Base-by-base conservation (phyloP, 2,888 invertebrate species). In the Drosophila hamatofila region DNA sequence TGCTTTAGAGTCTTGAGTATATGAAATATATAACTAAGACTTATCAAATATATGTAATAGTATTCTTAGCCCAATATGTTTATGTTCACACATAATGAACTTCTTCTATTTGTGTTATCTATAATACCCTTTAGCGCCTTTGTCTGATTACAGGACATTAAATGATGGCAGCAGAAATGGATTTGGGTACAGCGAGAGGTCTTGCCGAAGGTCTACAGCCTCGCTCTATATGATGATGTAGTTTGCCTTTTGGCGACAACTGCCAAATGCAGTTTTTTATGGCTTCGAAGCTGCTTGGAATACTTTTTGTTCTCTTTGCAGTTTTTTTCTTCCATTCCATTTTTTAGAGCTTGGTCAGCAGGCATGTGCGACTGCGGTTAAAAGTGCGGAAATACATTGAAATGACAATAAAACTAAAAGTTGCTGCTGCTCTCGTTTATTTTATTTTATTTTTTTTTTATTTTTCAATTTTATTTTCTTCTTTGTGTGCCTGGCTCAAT, bases 311-410 rank as follows among this genome's bases (percentile, higher is more conserved):
- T 51, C 70, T 62, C 59, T 55, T 44, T 37, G 23, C 62, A 41
- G 63, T 37, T 61, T 44, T 39, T 37, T 18, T 7, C 55, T 57
- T 14, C 25, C 39, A 39, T 51, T 39, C 35, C 12, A 18, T 48
- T 75, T 83, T 79, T 74, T 74, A 64, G 57, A 65, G 74, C 69
- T 72, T 72, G 81, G 81, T 83, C 86, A 85, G 56, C 67, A 71
- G 78, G 72, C 80, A 71, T 81, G 72, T 78, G 82, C 73, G 60
- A 85, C 86, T 86, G 87, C 90, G 83, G 90, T 89, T 86, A 86
- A 90, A 88, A 87, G 90, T 83, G 88, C 90, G 88, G 87, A 90
- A 90, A 87, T 90, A 86, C 83, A 90, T 88, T 90, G 87, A 86
- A 90, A 88, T 83, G 87, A 88, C 90, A 90, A 86, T 88, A 88